phyloP scores from a whole-genome alignment of 2,888 invertebrate genomes.

The Sinotaia quadrata region DNA sequence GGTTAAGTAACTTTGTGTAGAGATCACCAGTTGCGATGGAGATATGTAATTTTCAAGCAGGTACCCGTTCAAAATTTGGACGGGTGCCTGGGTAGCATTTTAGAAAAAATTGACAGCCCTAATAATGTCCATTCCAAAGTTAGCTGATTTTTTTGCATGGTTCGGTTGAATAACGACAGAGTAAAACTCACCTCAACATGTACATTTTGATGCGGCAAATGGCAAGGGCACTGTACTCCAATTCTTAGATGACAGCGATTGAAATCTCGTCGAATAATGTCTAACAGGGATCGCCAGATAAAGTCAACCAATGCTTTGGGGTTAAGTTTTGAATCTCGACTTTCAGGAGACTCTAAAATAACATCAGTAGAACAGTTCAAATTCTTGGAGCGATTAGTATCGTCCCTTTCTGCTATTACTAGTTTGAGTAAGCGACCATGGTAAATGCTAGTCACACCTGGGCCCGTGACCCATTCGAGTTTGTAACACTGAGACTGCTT shows the following conservation, averaged over 20 bases:
- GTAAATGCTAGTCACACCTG: constrained; percentile 7
- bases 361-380: not conserved
- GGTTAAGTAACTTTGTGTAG: too few relatives aligned
- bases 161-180: too few relatives aligned
- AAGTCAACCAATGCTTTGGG: constrained; percentile 26
- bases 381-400: not conserved
- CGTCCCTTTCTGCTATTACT: not conserved
- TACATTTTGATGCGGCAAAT: constrained; percentile 39
- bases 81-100: too few relatives aligned
- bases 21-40: too few relatives aligned
- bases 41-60: too few relatives aligned
- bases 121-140: too few relatives aligned
- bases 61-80: too few relatives aligned
- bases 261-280: constrained; percentile 43
- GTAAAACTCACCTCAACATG: constrained; percentile 36
- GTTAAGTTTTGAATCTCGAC: not conserved
- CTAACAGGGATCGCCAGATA: constrained; percentile 34
- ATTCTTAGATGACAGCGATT: constrained; percentile 40
- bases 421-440: constrained; percentile 24
- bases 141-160: too few relatives aligned
- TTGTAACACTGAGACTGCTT: constrained; percentile 37
- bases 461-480: constrained; percentile 30
- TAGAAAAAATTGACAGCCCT: too few relatives aligned
- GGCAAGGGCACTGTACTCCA: constrained; percentile 42
- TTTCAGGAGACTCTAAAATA: not conserved